Evolutionary conservation across 2,888 invertebrate genomes (phyloP), one percentile per base, ranked within the genome.

Genomic region (Agriopis leucophaearia): DNA sequence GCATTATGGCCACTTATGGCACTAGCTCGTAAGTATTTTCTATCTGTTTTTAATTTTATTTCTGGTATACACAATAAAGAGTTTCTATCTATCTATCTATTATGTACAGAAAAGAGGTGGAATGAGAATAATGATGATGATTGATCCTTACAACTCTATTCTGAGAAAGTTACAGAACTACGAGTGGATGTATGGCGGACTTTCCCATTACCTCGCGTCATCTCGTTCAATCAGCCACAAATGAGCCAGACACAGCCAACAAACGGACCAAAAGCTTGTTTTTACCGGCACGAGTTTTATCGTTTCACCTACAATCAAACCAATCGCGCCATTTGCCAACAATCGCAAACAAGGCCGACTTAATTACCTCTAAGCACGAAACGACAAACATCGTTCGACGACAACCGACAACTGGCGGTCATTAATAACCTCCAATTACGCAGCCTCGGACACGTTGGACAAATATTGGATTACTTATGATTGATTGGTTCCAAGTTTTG

Each of bases 391-490:
- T 77, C 75, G 78, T 27, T 63, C 74, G 68, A 77, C 64, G 67
- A 84, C 79, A 78, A 77, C 76, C 77, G 76, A 75, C 66, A 56
- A 66, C 66, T 66, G 55, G 72, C 62, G 70, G 74, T 78, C 83
- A 85, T 83, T 87, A 85, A 88, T 88, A 84, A 79, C 66, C 74
- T 74, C 79, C 86, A 84, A 86, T 86, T 85, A 86, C 79, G 73
- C 63, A 73, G 74, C 69, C 77, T 74, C 78, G 79, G 68, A 69
- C 79, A 78, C 78, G 76, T 74, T 78, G 79, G 84, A 86, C 86
- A 85, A 86, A 86, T 86, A 86, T 86, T 84, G 82, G 84, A 86
- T 85, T 84, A 84, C 76, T 72, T 82, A 85, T 89, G 89, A 89
- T 89, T 87, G 89, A 89, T 89, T 85, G 81, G 79, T 54, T 72